phyloP scores from a whole-genome alignment of 1,140 invertebrate genomes.

The Acromyrmex heyeri region DNA sequence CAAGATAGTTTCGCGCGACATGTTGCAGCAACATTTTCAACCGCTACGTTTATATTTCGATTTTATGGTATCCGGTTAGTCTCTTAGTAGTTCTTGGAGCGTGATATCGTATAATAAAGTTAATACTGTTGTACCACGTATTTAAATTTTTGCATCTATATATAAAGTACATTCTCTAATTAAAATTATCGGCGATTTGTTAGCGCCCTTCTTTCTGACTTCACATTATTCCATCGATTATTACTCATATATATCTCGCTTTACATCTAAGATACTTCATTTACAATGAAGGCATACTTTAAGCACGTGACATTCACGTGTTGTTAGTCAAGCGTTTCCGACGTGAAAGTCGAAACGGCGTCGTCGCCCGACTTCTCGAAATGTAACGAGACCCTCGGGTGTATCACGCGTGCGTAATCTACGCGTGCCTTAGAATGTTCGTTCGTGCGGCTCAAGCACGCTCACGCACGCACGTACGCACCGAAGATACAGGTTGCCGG shows the following conservation, averaged over 20 bases:
- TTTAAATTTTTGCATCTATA: neutral
- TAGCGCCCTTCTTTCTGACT: neutral
- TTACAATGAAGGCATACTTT: conserved; percentile 33
- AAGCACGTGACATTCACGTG: conserved; percentile 31
- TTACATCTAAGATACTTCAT: conserved; percentile 1
- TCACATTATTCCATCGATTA: neutral
- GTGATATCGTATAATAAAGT: neutral
- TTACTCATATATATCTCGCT: neutral
- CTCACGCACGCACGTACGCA: conserved; percentile 66
- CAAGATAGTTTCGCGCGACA: neutral
- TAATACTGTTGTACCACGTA: neutral
- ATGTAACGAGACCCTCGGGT: conserved; percentile 70
- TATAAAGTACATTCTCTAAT: neutral
- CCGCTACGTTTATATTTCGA: neutral
- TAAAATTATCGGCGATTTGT: neutral
- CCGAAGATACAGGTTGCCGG: conserved; percentile 83
- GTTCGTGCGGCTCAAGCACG: conserved; percentile 66
- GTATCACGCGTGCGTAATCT: conserved; percentile 63
- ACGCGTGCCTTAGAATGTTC: conserved; percentile 54
- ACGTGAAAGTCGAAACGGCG: conserved; percentile 68
- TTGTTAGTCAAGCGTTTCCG: conserved; percentile 41
- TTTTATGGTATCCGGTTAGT: neutral
- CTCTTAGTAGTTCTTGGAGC: neutral
- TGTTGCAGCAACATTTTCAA: neutral
- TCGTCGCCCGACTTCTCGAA: conserved; percentile 59